Conservation (phyloP, 2,113 vertebrate species). For the Strix aluco region DNA sequence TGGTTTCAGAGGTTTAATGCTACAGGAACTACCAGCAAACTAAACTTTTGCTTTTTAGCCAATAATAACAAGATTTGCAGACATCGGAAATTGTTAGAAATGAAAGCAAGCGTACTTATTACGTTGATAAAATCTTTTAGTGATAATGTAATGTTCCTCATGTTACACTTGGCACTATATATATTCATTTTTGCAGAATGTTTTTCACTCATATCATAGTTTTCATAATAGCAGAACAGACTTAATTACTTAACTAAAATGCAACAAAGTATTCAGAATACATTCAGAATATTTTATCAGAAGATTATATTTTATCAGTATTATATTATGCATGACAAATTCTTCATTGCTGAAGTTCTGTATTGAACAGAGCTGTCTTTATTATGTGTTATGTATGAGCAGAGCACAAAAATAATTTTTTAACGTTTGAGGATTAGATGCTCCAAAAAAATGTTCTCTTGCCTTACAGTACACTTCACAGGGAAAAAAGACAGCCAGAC, state of each 20-base stretch:
- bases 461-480: neutral
- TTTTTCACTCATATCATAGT: slow-evolving; percentile 16
- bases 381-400: neutral
- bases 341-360: neutral
- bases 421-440: neutral
- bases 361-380: neutral
- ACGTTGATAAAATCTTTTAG: neutral
- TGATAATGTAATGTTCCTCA: neutral
- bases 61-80: neutral
- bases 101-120: neutral
- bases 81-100: neutral
- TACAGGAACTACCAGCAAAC: neutral
- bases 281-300: slow-evolving; percentile 4
- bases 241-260: slow-evolving; percentile 53
- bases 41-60: neutral
- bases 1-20: neutral
- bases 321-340: neutral
- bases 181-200: neutral
- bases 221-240: slow-evolving; percentile 37
- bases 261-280: slow-evolving; percentile 21
- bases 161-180: neutral
- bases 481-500: neutral
- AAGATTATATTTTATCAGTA: neutral
- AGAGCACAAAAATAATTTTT: slow-evolving; percentile 13
- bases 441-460: neutral